These are phyloP conservation scores for Ascaphus truei DNA, from an alignment of 2,113 vertebrate species.

Conservation along the genomic window DNA sequence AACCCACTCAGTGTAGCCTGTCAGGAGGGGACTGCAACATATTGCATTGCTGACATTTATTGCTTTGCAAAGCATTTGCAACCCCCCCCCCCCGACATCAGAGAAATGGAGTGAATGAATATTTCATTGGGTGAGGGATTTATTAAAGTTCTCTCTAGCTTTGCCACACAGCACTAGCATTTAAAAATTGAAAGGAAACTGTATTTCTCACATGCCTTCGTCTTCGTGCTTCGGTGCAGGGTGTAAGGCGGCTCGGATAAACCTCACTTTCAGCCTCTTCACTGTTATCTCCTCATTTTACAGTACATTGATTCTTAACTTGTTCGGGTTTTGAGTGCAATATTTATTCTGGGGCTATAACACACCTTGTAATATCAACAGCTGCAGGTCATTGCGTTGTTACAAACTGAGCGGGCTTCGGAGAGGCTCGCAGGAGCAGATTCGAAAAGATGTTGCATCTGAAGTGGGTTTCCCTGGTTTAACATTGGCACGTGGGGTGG, in stretches of 20 bases:
- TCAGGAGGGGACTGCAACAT: not conserved
- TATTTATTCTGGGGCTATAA: slow-evolving; percentile 13
- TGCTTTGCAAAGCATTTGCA: not conserved
- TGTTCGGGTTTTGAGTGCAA: slow-evolving; percentile 21
- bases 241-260: not conserved
- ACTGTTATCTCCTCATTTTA: slow-evolving; percentile 9
- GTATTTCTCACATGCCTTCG: not conserved
- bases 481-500: no score
- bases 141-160: not conserved
- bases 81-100: not conserved
- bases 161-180: not conserved
- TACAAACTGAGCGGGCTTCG: no score
- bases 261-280: not conserved
- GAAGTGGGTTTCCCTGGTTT: no score
- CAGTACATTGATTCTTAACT: not conserved
- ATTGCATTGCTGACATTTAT: not conserved
- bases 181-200: not conserved
- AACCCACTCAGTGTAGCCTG: no score
- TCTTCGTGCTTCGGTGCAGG: not conserved
- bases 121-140: not conserved
- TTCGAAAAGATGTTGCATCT: no score
- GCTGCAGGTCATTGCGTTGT: slow-evolving; percentile 7
- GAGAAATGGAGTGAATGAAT: not conserved
- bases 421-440: no score
- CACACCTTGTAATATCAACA: slow-evolving; percentile 16